Evolutionary conservation across 2,888 invertebrate genomes (phyloP), one percentile per base, ranked within the genome.

Genomic region (Nemotelus pantherinus): DNA sequence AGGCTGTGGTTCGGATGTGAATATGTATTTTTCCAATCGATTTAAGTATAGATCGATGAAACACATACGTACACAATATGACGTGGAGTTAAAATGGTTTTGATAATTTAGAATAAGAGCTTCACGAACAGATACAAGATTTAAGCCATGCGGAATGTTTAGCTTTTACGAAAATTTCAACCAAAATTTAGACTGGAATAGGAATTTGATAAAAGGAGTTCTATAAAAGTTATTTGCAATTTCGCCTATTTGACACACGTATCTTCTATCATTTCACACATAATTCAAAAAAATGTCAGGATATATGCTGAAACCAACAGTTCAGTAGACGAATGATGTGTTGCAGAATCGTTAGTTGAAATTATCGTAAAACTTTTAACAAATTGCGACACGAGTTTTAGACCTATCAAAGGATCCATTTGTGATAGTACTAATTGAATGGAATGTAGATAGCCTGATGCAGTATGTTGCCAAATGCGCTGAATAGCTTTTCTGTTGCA

Each of bases 341-440:
- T 4, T 41, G 60, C 80, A 79, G 79, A 81, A 77, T 79, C 79
- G 79, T 80, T 79, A 78, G 79, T 75, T 79, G 80, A 81, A 80
- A 80, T 81, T 80, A 80, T 77, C 80, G 72, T 78, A 81, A 80
- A 81, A 80, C 81, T 79, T 80, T 25, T 81, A 80, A 81, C 81
- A 81, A 81, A 81, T 81, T 80, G 79, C 81, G 80, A 81, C 81
- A 81, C 63, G 78, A 79, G 79, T 80, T 80, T 81, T 79, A 78
- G 79, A 79, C 79, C 79, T 79, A 80, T 50, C 60, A 60, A 74
- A 74, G 74, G 74, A 74, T 74, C 44, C 74, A 60, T 60, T 60
- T 39, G 60, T 10, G 60, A 48, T 60, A 60, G 47, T 60, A 63
- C 60, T 74, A 74, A 60, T 58, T 60, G 60, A 60, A 74, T 74